A percentile compares a stretch with the other conserved stretches of the same genome.
Conservation (phyloP, 2,113 vertebrate genomes). For the Chaetodon auriga region DNA sequence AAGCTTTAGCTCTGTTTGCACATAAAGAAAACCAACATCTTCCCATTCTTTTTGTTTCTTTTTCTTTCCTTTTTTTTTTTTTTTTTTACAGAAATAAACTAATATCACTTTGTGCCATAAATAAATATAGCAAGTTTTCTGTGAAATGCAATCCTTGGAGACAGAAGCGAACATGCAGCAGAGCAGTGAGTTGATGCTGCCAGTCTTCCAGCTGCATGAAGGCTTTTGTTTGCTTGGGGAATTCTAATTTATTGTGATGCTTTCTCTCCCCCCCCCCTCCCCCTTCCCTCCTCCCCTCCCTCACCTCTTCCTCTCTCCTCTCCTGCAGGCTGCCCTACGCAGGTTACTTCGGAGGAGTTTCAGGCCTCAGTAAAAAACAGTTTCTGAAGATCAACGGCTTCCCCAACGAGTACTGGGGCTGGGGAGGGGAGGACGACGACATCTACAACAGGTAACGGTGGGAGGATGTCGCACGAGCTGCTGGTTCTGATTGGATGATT, state of each 20-base stretch:
- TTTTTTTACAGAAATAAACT: too few species aligned
- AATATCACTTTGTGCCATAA: neutral
- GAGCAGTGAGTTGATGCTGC: neutral
- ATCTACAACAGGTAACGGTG: slow-evolving; percentile 95
- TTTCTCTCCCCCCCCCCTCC: neutral
- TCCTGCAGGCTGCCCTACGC: slow-evolving; percentile 92
- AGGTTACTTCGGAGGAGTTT: slow-evolving; percentile 97
- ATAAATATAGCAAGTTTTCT: neutral
- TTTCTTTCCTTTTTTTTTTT: too few species aligned
- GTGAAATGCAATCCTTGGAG: neutral
- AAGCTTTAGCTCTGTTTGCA: too few species aligned
- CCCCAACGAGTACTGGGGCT: slow-evolving; percentile 99
- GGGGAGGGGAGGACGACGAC: slow-evolving; percentile 99
- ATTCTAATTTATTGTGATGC: too few species aligned
- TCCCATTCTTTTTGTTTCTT: too few species aligned
- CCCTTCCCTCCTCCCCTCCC: too few species aligned
- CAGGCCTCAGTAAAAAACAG: slow-evolving; percentile 96
- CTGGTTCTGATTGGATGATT: neutral
- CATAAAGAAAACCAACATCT: too few species aligned
- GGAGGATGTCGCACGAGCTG: neutral
- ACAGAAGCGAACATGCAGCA: neutral
- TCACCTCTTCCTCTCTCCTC: neutral
- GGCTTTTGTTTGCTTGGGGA: too few species aligned
- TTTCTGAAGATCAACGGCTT: slow-evolving; percentile 99
- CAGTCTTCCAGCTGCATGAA: too few species aligned